Conservation (phyloP, 2,888 invertebrate genomes). For the Magallana nippona region DNA sequence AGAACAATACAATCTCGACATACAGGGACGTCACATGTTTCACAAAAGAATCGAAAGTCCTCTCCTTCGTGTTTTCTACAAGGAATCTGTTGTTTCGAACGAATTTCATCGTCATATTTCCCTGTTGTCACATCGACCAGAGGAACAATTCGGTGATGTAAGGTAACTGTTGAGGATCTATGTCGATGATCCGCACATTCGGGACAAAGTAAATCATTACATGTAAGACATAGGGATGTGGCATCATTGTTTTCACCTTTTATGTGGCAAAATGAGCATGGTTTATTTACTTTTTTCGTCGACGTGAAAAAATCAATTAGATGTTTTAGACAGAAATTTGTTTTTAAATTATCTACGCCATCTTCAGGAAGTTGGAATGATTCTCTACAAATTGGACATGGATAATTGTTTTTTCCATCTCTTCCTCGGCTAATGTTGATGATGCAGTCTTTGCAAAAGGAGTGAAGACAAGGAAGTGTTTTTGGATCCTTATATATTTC, state of each 20-base stretch:
- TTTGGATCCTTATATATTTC: constrained; percentile 8
- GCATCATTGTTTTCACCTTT: constrained; percentile 2
- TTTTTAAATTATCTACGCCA: background rate
- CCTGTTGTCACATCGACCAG: background rate
- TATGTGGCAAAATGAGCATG: constrained; percentile 15
- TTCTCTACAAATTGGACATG: constrained; percentile 8
- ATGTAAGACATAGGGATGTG: background rate
- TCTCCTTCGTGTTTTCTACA: constrained; percentile 15
- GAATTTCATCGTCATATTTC: constrained; percentile 30
- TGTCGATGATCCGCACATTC: background rate
- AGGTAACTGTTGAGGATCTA: background rate
- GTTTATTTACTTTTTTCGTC: background rate
- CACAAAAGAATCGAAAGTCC: constrained; percentile 1
- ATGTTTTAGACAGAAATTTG: constrained; percentile 27
- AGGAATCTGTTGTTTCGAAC: constrained; percentile 24
- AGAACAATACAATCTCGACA: constrained; percentile 37
- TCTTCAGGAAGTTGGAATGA: background rate
- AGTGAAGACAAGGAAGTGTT: constrained; percentile 17
- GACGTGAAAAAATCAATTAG: constrained; percentile 1
- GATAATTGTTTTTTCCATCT: background rate
- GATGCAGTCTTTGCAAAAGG: constrained; percentile 25
- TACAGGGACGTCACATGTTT: constrained; percentile 30
- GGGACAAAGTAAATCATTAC: constrained; percentile 19
- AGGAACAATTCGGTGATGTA: background rate
- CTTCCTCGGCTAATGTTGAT: background rate